Conservation (phyloP, 2,888 invertebrate species). For the Xylota sylvarum region DNA sequence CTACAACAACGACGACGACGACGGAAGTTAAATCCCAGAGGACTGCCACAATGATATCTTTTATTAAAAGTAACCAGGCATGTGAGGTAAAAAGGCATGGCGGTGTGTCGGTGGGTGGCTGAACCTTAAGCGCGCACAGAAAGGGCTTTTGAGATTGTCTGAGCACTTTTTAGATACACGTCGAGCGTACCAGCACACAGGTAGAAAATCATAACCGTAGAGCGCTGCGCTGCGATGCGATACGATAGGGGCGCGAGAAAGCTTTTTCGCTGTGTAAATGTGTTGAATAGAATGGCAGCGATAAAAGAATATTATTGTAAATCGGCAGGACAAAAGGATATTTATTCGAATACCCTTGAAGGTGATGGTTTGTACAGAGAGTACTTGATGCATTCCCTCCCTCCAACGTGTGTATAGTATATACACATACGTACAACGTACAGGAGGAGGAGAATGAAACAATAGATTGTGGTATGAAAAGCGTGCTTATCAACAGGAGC, state of each 20-base stretch:
- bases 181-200: conserved; percentile 41
- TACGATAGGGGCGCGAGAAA: not conserved
- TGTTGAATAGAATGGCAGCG: conserved; percentile 24
- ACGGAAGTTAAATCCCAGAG: conserved; percentile 71
- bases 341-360: conserved; percentile 74
- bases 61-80: conserved; percentile 73
- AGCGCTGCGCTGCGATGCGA: not conserved
- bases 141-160: conserved; percentile 70
- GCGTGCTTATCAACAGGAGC: conserved; percentile 55
- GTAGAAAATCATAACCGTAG: conserved; percentile 50
- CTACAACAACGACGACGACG: conserved; percentile 39
- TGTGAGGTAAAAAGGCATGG: conserved; percentile 14
- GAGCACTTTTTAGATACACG: conserved; percentile 67
- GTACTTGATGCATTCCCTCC: conserved; percentile 62
- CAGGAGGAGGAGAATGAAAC: not conserved
- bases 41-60: conserved; percentile 73
- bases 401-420: too few species aligned
- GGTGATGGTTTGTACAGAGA: conserved; percentile 58
- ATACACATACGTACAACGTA: too few species aligned
- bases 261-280: not conserved
- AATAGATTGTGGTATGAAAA: conserved; percentile 42
- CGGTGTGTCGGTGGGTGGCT: conserved; percentile 3
- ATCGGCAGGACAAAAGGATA: conserved; percentile 74
- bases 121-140: conserved; percentile 72
- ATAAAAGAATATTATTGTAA: conserved; percentile 70